Percentiles rank a stretch among this genome's conserved stretches.
phyloP scores from a whole-genome alignment of 1,140 invertebrate species.

The Zaprionus gabonicus region DNA sequence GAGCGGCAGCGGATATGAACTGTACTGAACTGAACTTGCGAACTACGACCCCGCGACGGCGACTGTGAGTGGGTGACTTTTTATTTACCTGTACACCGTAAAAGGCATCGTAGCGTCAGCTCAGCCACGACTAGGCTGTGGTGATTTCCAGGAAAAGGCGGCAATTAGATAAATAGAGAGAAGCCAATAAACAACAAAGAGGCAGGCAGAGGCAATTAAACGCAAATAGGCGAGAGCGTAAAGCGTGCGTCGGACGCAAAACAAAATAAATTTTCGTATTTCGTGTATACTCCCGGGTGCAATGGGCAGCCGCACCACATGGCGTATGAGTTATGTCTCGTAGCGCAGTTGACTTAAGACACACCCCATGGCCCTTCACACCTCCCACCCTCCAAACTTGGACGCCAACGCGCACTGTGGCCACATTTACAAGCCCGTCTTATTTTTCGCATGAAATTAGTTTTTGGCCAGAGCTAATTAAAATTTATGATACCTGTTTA shows the following conservation, averaged over 20 bases:
- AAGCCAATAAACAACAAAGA: conserved; percentile 41
- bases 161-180: conserved; percentile 53
- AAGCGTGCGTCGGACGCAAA: background rate
- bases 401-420: conserved; percentile 8
- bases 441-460: conserved; percentile 86
- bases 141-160: conserved; percentile 55
- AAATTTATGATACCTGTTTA: conserved; percentile 83
- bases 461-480: conserved; percentile 86
- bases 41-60: conserved; percentile 29
- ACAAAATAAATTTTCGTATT: conserved; percentile 47
- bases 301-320: conserved; percentile 39
- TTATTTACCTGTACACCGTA: conserved; percentile 56
- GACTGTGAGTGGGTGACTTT: conserved; percentile 5
- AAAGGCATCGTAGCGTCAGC: conserved; percentile 41
- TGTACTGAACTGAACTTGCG: background rate
- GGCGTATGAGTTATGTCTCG: conserved; percentile 52
- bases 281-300: conserved; percentile 47
- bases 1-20: background rate
- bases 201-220: conserved; percentile 64
- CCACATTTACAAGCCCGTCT: conserved; percentile 49
- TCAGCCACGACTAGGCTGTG: conserved; percentile 21
- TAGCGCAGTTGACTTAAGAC: conserved; percentile 50
- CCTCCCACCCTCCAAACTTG: background rate
- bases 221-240: conserved; percentile 47
- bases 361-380: conserved; percentile 18